These are phyloP conservation scores for Unio delphinus DNA, from an alignment of 2,888 invertebrate genomes.

Conservation along the genomic window DNA sequence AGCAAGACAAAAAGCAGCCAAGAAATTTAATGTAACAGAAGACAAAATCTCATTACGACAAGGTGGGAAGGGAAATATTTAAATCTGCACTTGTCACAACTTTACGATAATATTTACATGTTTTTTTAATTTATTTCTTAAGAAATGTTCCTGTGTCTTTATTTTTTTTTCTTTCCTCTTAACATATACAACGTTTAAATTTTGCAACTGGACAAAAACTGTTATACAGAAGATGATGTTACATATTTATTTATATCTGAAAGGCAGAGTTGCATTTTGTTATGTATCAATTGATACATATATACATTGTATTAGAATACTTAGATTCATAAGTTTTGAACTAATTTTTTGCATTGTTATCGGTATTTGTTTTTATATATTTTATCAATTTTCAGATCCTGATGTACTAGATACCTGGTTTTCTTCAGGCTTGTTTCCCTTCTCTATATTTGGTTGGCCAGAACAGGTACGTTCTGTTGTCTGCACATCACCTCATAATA, in stretches of 20 bases:
- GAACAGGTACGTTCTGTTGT: slow-evolving; percentile 73
- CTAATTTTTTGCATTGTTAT: too few relatives aligned
- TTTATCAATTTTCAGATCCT: slow-evolving; percentile 77
- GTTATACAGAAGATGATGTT: too few relatives aligned
- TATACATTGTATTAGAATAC: too few relatives aligned
- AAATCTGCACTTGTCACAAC: not conserved
- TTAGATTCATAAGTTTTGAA: too few relatives aligned
- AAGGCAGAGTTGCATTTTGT: too few relatives aligned
- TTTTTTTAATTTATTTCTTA: not conserved
- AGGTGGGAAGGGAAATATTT: slow-evolving; percentile 54
- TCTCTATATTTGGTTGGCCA: slow-evolving; percentile 98
- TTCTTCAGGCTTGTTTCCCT: slow-evolving; percentile 95
- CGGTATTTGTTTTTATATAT: too few relatives aligned
- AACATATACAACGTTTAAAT: too few relatives aligned
- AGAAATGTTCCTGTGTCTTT: not conserved
- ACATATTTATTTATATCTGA: too few relatives aligned
- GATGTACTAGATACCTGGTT: slow-evolving; percentile 99
- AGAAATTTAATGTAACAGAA: slow-evolving; percentile 77
- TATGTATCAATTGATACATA: too few relatives aligned
- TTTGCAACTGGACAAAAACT: too few relatives aligned
- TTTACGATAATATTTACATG: not conserved
- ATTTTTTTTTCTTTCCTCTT: not conserved
- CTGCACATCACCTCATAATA: not conserved
- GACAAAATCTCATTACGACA: slow-evolving; percentile 70
- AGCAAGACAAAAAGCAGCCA: slow-evolving; percentile 85